These are phyloP conservation scores for Chauna torquata DNA, from an alignment of 2,113 vertebrate species.

Conservation along the genomic window DNA sequence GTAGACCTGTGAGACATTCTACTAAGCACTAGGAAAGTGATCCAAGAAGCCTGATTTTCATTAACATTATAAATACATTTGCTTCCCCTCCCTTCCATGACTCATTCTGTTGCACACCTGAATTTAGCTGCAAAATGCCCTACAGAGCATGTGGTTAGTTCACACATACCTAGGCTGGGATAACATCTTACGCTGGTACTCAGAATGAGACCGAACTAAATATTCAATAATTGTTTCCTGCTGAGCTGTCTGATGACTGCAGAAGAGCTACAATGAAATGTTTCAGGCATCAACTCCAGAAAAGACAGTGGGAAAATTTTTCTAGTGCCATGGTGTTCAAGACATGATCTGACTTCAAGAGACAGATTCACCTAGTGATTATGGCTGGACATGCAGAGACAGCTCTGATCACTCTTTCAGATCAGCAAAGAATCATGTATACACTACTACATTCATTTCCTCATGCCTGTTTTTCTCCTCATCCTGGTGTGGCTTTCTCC, in stretches of 20 bases:
- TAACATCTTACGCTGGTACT: background rate
- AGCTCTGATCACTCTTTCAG: background rate
- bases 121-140: background rate
- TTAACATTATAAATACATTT: background rate
- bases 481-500: background rate
- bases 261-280: background rate
- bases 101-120: background rate
- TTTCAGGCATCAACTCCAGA: background rate
- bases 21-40: background rate
- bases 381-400: background rate
- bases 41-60: background rate
- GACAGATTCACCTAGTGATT: background rate
- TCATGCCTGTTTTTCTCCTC: background rate
- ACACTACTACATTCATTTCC: background rate
- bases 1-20: background rate
- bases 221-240: conserved; percentile 46
- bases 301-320: background rate
- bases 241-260: conserved; percentile 14
- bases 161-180: background rate
- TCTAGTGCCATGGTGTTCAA: background rate
- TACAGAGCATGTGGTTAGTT: background rate
- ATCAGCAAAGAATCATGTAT: background rate
- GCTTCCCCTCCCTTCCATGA: background rate
- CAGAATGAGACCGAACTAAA: background rate
- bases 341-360: background rate